Conservation (phyloP, 2,113 vertebrate genomes). For the Aythya baeri region DNA sequence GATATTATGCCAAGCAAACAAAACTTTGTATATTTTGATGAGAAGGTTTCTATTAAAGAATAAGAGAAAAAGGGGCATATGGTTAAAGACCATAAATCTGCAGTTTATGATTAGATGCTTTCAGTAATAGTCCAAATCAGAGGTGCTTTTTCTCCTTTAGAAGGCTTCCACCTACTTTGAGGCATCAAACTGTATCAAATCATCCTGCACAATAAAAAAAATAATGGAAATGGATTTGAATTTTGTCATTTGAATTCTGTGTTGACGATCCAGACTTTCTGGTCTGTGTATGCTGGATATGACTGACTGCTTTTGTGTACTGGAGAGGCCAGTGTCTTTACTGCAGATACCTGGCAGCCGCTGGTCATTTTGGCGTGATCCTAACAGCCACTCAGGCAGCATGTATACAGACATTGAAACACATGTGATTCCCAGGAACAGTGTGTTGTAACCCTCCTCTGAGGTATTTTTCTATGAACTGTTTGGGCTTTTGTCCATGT, state of each 20-base stretch:
- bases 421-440: background rate
- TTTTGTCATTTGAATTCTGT: background rate
- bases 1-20: background rate
- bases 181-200: background rate
- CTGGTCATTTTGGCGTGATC: background rate
- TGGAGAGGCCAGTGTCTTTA: background rate
- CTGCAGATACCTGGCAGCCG: background rate
- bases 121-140: background rate
- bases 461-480: background rate
- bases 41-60: background rate
- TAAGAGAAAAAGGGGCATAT: background rate
- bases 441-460: background rate
- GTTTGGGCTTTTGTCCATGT: background rate
- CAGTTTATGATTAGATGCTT: background rate
- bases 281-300: background rate
- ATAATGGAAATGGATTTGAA: background rate
- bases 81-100: background rate
- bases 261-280: background rate
- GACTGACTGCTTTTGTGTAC: background rate
- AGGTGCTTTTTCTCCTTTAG: background rate
- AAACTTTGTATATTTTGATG: background rate
- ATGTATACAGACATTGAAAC: background rate
- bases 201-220: background rate
- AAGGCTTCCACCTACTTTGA: background rate
- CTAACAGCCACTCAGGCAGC: background rate